Base-by-base conservation (phyloP, 2,113 vertebrate species). In the Urocitellus parryii region DNA sequence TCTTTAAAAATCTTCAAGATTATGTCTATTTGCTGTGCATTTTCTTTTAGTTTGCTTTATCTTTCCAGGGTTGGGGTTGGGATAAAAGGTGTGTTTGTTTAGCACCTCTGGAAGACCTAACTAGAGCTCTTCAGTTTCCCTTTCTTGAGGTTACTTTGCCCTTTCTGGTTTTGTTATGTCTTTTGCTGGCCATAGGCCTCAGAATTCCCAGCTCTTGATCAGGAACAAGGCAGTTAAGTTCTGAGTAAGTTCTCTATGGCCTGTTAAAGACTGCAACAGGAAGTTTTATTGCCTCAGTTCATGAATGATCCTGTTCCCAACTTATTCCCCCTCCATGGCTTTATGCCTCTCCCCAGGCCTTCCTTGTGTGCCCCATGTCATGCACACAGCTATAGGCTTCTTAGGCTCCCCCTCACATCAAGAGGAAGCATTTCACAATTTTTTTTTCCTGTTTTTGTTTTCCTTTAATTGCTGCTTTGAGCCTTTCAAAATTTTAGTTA, bases 1-100 rank as follows among this genome's bases (percentile, higher is more conserved):
- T 99, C 99, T 99, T 99, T 99, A 99, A 99, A 99, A 98, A 99
- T 99, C 99, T 99, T 99, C 98, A 98, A 99, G 98, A 99, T 99
- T 98, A 98, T 99, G 99, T 99, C 99, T 99, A 99, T 99, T 99
- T 99, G 99, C 99, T 99, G 99, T 99, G 98, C 99, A 99, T 98
- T 99, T 99, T 98, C 98, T 98, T 98, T 98, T 97, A 97, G 97
- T 98, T 98, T 98, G 96, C 94, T 98, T 98, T 90, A 97, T 98
- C 93, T 98, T 95, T 97, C 95, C 89, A 97, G 98, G 98, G 83
- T 98, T 97, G 98, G 98, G 96, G 98, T 96, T 98, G 96, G 97
- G 97, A 96, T 97, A 53, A 96, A 94, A 90, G 2, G 96, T 97
- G 96, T 98, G 96, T 97, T 97, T 98, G 79, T 98, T 88, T 97